phyloP scores from a whole-genome alignment of 2,888 invertebrate species.

The Pocota personata region DNA sequence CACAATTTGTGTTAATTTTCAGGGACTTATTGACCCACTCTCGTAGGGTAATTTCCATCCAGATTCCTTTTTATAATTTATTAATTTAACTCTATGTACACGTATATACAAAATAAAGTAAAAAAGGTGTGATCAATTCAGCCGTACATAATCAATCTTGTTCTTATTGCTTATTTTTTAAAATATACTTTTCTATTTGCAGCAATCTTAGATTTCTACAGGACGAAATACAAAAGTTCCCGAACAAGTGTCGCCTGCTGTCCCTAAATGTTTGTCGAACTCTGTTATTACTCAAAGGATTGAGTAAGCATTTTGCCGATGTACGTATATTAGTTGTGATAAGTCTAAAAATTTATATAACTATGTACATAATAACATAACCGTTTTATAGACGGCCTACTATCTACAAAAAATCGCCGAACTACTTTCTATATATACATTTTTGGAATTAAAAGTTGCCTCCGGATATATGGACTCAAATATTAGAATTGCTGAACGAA shows the following conservation, averaged over 20 bases:
- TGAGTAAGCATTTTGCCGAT: background rate
- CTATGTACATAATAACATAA: background rate
- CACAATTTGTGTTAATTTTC: too few species aligned
- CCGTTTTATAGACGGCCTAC: background rate
- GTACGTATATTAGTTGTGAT: background rate
- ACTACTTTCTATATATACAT: constrained; percentile 39
- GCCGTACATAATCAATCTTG: background rate
- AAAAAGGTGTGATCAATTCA: background rate
- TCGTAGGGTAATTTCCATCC: too few species aligned
- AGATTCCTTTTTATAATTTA: too few species aligned
- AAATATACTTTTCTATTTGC: too few species aligned
- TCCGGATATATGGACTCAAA: constrained; percentile 26
- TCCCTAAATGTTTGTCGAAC: constrained; percentile 2
- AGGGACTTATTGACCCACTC: too few species aligned
- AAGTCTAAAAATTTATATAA: background rate
- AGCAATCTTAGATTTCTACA: background rate
- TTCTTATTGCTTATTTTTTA: too few species aligned
- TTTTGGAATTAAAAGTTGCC: constrained; percentile 38
- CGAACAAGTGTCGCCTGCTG: constrained; percentile 24
- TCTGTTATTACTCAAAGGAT: constrained; percentile 13
- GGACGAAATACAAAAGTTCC: background rate
- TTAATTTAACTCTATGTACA: too few species aligned
- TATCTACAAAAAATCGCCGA: constrained; percentile 51
- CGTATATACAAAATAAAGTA: too few species aligned
- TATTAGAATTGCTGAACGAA: constrained; percentile 43